A percentile compares a stretch with the other conserved stretches of the same genome.
These are phyloP conservation scores for Phalanger gymnotis DNA, from an alignment of 2,797 vertebrate species.

Conservation along the genomic window DNA sequence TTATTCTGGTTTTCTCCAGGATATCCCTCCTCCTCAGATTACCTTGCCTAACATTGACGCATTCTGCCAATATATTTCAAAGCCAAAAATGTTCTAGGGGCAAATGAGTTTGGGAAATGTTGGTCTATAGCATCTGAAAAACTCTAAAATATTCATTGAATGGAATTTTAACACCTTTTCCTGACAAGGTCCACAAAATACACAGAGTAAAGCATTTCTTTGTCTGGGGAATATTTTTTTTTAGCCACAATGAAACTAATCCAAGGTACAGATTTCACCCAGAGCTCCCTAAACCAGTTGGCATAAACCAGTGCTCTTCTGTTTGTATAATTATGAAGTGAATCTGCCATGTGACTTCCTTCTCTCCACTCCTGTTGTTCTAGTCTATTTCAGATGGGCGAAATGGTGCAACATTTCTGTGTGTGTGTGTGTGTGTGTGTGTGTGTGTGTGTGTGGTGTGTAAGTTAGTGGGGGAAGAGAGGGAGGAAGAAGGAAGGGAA, in stretches of 20 bases:
- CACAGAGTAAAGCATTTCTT: not conserved
- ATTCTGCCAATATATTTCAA: slow-evolving; percentile 53
- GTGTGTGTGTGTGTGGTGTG: not conserved
- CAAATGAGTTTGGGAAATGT: not conserved
- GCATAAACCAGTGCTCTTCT: not conserved
- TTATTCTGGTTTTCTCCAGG: not conserved
- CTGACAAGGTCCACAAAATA: not conserved
- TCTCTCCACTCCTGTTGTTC: slow-evolving; percentile 25
- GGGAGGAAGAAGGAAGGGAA: slow-evolving; percentile 62
- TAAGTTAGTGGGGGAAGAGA: slow-evolving; percentile 46
- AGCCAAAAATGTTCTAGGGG: not conserved
- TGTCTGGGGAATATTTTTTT: not conserved
- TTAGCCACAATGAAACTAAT: not conserved
- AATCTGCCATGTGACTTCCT: slow-evolving; percentile 2
- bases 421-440: slow-evolving; percentile 18
- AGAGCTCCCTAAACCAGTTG: not conserved
- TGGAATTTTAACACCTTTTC: not conserved
- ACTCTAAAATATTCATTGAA: slow-evolving; percentile 73
- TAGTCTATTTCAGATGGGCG: slow-evolving; percentile 37
- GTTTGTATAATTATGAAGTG: slow-evolving; percentile 5
- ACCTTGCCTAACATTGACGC: not conserved
- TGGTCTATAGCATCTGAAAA: slow-evolving; percentile 20
- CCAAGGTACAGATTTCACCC: not conserved
- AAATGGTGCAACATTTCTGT: slow-evolving; percentile 54
- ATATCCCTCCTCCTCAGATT: not conserved